These are phyloP conservation scores for Oceanodroma tethys DNA, from an alignment of 2,113 vertebrate genomes.

Conservation along the genomic window DNA sequence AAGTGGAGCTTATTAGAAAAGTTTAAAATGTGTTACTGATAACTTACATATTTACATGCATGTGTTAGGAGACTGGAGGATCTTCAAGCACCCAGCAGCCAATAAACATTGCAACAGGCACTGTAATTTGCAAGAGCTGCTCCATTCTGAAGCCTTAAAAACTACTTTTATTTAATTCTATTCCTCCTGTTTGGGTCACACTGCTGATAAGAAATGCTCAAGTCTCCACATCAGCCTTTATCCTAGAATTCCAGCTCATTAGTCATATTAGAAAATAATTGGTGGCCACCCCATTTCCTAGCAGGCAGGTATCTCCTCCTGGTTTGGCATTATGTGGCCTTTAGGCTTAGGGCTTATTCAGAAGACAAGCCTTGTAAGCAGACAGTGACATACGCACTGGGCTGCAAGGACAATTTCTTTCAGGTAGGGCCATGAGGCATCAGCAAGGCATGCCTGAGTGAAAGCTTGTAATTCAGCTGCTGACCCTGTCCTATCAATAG, in stretches of 20 bases:
- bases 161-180: not conserved
- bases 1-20: not conserved
- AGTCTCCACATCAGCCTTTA: not conserved
- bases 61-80: not conserved
- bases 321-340: rapidly evolving
- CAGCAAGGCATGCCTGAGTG: not conserved
- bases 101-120: not conserved
- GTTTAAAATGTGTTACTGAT: no score
- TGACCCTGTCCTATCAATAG: not conserved
- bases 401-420: not conserved
- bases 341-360: not conserved
- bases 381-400: rapidly evolving
- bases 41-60: no score
- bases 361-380: not conserved
- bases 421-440: not conserved
- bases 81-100: not conserved
- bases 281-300: not conserved
- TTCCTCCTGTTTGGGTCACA: not conserved
- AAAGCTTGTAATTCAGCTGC: not conserved
- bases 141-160: not conserved
- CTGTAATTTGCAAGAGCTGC: not conserved
- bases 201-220: not conserved
- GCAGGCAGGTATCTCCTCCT: not conserved
- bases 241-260: not conserved
- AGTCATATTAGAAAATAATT: not conserved